Conservation (phyloP, 92 coral and sea anemone genomes). For the Umimayanthus chanpuru region DNA sequence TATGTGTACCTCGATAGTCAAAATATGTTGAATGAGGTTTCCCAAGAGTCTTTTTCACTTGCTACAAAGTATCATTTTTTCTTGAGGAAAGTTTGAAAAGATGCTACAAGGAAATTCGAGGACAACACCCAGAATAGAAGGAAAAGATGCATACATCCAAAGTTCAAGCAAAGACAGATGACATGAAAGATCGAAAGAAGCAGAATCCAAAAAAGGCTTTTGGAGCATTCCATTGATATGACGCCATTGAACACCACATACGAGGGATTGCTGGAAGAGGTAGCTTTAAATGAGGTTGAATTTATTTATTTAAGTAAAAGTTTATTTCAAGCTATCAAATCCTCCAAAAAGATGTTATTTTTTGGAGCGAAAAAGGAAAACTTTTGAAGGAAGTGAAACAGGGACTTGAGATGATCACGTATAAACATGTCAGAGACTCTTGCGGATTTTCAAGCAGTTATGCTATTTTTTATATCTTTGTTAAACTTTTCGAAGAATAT, state of each 20-base stretch:
- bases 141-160: too few relatives aligned
- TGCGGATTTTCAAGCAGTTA: constrained; percentile 32
- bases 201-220: constrained; percentile 11
- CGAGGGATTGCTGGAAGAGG: constrained; percentile 11
- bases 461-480: constrained; percentile 28
- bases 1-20: too few relatives aligned
- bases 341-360: constrained; percentile 10
- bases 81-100: constrained; percentile 22
- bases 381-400: too few relatives aligned
- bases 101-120: constrained; percentile 22
- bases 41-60: constrained; percentile 8
- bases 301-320: neutral
- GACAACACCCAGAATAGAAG: too few relatives aligned
- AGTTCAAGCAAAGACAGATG: neutral
- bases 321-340: neutral
- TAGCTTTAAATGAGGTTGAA: neutral
- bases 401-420: too few relatives aligned
- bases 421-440: neutral
- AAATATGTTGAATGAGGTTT: constrained; percentile 31
- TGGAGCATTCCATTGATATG: constrained; percentile 34
- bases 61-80: constrained; percentile 14
- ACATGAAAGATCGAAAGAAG: constrained; percentile 20
- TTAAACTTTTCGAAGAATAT: constrained; percentile 19
- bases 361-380: constrained; percentile 22
- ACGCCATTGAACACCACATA: constrained; percentile 2